These are phyloP conservation scores for Zeugodacus cucurbitae DNA, from an alignment of 1,140 invertebrate genomes.

Conservation along the genomic window DNA sequence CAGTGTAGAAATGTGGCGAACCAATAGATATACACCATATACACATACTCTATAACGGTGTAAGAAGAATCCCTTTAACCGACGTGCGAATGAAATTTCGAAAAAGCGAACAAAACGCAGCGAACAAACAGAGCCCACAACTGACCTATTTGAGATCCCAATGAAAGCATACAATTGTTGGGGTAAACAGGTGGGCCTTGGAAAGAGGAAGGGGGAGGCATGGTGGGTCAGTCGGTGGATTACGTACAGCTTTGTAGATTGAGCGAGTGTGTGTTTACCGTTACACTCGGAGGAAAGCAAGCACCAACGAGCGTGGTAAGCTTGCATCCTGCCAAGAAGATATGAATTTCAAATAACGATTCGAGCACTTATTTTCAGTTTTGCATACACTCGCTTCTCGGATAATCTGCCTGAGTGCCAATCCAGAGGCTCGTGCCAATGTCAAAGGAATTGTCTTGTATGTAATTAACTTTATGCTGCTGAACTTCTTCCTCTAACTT, in stretches of 20 bases:
- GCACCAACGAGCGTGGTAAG: neutral
- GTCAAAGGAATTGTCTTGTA: constrained; percentile 2
- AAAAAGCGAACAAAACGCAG: neutral
- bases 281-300: neutral
- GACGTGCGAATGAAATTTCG: neutral
- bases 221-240: no score
- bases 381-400: constrained; percentile 29
- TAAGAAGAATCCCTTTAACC: neutral
- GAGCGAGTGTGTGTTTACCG: neutral
- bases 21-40: no score
- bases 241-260: neutral
- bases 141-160: constrained; percentile 11
- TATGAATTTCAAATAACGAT: constrained; percentile 37
- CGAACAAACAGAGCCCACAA: neutral
- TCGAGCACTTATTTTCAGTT: constrained; percentile 24
- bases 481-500: neutral
- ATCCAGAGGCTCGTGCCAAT: constrained; percentile 20
- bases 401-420: constrained; percentile 20
- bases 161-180: neutral
- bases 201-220: no score
- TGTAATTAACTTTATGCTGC: neutral
- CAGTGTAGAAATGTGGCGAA: neutral
- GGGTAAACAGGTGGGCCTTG: neutral
- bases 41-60: no score
- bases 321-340: neutral